Conservation (phyloP, 2,888 invertebrate species). For the Lysandra coridon region DNA sequence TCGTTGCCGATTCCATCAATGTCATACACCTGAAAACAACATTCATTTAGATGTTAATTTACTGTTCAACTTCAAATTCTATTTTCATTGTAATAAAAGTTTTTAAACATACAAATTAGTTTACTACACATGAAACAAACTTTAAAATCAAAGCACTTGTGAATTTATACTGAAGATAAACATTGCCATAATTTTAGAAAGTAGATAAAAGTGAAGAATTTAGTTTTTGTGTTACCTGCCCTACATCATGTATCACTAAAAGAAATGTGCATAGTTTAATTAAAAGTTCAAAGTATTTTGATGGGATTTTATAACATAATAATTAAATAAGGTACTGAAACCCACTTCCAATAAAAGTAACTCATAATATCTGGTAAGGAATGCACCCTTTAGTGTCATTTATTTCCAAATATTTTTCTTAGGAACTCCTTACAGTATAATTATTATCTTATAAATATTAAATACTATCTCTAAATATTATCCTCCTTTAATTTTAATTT, state of each 20-base stretch:
- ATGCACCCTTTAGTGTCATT: too few species aligned
- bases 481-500: too few species aligned
- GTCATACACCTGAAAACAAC: constrained; percentile 67
- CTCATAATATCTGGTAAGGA: neutral
- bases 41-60: neutral
- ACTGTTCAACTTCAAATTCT: neutral
- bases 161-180: neutral
- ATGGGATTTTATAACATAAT: neutral
- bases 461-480: too few species aligned
- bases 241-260: constrained; percentile 27
- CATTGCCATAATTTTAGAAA: neutral
- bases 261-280: constrained; percentile 7
- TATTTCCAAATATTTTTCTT: too few species aligned
- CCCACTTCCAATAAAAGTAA: neutral
- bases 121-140: neutral
- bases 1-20: constrained; percentile 73
- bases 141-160: neutral
- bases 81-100: neutral
- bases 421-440: too few species aligned
- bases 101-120: neutral
- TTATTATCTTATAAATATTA: too few species aligned
- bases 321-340: too few species aligned
- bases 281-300: neutral
- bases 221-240: constrained; percentile 23
- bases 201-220: constrained; percentile 14